These are phyloP conservation scores for Hydropsyche betteni DNA, from an alignment of 2,888 invertebrate genomes.

Conservation along the genomic window DNA sequence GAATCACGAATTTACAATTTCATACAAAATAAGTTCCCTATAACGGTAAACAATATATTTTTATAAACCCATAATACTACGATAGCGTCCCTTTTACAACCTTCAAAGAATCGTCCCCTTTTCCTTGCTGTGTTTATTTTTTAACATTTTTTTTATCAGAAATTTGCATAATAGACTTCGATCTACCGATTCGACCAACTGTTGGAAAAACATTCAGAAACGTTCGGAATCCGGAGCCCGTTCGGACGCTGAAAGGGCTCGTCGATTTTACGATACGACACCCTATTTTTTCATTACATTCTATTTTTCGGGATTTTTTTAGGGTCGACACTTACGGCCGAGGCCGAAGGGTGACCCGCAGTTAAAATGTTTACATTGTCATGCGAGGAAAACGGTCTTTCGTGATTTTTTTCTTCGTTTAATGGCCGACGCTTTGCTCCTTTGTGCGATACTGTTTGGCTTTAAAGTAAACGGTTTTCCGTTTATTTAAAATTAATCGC, in stretches of 20 bases:
- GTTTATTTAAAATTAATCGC: background rate
- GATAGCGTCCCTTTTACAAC: no score
- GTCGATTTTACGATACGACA: slow-evolving; percentile 20
- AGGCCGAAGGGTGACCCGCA: background rate
- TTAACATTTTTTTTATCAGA: background rate
- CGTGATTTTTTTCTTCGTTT: no score
- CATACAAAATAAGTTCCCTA: no score
- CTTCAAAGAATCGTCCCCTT: no score
- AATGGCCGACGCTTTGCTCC: no score
- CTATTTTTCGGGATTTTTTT: no score
- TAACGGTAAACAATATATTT: no score
- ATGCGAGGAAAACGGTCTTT: background rate
- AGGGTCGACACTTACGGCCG: no score
- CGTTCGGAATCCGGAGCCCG: no score
- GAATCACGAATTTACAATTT: no score
- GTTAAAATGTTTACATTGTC: slow-evolving; percentile 29
- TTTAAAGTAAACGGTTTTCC: background rate
- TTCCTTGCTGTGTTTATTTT: no score
- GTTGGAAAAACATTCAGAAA: slow-evolving; percentile 19
- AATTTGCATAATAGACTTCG: slow-evolving; percentile 25
- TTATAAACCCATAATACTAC: no score
- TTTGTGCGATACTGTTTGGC: background rate
- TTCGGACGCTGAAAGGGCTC: background rate
- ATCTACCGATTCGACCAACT: background rate
- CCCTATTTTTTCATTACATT: background rate